Conservation (phyloP, 2,113 vertebrate genomes). For the Stigmatopora nigra region DNA sequence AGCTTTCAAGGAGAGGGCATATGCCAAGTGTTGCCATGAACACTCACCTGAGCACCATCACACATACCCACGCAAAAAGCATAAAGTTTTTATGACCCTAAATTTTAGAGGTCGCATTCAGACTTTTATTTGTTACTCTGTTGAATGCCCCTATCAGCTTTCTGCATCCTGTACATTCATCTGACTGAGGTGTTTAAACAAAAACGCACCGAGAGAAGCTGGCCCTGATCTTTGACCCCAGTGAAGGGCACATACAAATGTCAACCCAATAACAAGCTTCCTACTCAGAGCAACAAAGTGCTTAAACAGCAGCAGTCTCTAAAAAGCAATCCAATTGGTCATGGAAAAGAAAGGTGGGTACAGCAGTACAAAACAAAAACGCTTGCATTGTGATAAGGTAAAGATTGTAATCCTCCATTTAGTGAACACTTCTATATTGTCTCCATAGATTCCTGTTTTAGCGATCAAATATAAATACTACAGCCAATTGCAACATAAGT, state of each 20-base stretch:
- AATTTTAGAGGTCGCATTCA: conserved; percentile 49
- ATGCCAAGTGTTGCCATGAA: conserved; percentile 21
- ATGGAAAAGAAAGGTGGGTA: conserved; percentile 4
- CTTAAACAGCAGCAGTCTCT: conserved; percentile 46
- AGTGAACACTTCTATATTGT: not conserved
- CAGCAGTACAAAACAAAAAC: conserved; percentile 17
- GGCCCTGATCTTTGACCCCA: conserved; percentile 56
- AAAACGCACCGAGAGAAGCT: conserved; percentile 55
- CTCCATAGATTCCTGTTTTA: not conserved
- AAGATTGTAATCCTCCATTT: conserved; percentile 18
- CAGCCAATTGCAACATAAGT: not conserved
- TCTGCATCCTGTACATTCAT: conserved; percentile 51
- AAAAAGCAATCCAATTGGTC: conserved; percentile 44
- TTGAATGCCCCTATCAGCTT: conserved; percentile 58
- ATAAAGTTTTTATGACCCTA: conserved; percentile 63
- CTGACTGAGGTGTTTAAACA: conserved; percentile 59
- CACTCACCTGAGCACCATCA: conserved; percentile 24
- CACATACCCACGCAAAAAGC: conserved; percentile 33
- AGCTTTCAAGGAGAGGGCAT: conserved; percentile 48
- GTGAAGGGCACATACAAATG: conserved; percentile 57
- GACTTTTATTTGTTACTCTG: conserved; percentile 55
- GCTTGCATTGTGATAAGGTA: conserved; percentile 11
- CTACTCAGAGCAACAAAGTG: conserved; percentile 43
- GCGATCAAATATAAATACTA: not conserved
- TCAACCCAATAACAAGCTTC: conserved; percentile 64